phyloP scores from a whole-genome alignment of 1,140 invertebrate species.

The Scaptodrosophila lebanonensis region DNA sequence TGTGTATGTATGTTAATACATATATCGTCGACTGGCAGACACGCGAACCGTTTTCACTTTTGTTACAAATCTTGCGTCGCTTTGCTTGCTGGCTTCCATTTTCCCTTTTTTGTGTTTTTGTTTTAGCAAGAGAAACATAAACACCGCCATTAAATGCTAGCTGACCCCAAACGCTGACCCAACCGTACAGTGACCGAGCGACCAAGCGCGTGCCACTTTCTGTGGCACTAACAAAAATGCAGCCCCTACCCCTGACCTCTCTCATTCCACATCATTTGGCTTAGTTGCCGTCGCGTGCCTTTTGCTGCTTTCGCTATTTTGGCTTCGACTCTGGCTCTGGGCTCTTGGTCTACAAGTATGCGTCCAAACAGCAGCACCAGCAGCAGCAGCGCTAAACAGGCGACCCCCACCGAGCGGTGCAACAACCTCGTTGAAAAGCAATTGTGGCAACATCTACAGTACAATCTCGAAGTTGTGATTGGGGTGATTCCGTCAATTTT shows the following conservation, averaged over 20 bases:
- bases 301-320: background rate
- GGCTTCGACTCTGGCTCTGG: background rate
- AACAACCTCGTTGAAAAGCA: slow-evolving; percentile 73
- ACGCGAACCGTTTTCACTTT: slow-evolving; percentile 39
- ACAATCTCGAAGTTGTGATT: too few relatives aligned
- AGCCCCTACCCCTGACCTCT: too few relatives aligned
- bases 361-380: too few relatives aligned
- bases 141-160: slow-evolving; percentile 47
- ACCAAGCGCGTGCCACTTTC: slow-evolving; percentile 11
- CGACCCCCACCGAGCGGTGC: slow-evolving; percentile 39
- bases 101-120: slow-evolving; percentile 6
- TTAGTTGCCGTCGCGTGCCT: background rate
- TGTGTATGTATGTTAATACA: too few relatives aligned
- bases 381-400: slow-evolving; percentile 12
- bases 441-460: background rate
- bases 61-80: slow-evolving; percentile 28
- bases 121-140: slow-evolving; percentile 27
- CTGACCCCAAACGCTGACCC: slow-evolving; percentile 41
- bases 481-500: too few relatives aligned
- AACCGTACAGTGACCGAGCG: slow-evolving; percentile 15
- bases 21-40: background rate
- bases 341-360: background rate
- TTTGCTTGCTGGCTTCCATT: background rate
- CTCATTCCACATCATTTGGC: too few relatives aligned
- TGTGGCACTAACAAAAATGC: background rate